Percentiles rank a stretch among this genome's conserved stretches.
These are phyloP conservation scores for Clarias macrocephalus DNA, from an alignment of 2,113 vertebrate species.

Conservation along the genomic window DNA sequence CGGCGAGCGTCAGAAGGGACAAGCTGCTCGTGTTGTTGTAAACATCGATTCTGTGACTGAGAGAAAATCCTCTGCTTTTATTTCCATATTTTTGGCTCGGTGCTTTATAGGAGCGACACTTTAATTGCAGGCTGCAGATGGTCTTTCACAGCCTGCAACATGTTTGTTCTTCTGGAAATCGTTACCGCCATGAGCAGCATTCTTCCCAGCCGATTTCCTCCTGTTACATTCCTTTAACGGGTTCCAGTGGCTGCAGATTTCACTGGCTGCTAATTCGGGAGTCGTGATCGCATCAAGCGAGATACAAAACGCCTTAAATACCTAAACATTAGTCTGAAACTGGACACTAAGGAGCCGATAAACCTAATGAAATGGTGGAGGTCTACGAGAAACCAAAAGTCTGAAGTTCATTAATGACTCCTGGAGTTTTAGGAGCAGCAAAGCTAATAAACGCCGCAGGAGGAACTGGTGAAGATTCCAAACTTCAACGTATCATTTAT, in stretches of 20 bases:
- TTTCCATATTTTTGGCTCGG: slow-evolving; percentile 22
- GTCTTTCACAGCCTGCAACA: slow-evolving; percentile 17
- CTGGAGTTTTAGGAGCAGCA: slow-evolving; percentile 14
- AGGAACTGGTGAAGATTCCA: not conserved
- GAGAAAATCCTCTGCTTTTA: not conserved
- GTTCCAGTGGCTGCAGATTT: slow-evolving; percentile 12
- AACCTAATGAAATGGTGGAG: slow-evolving; percentile 8
- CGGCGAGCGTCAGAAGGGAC: not conserved
- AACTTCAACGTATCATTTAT: not conserved
- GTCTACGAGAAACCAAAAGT: not conserved
- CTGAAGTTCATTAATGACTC: slow-evolving; percentile 8
- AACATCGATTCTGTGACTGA: not conserved
- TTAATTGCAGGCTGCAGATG: slow-evolving; percentile 32
- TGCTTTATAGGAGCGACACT: slow-evolving; percentile 20
- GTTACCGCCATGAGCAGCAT: slow-evolving; percentile 8
- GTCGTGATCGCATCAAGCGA: not conserved
- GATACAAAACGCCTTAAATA: not conserved
- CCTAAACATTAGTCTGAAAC: not conserved
- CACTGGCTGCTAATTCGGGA: slow-evolving; percentile 2
- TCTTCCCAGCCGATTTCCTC: slow-evolving; percentile 24
- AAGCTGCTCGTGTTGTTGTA: slow-evolving; percentile 6
- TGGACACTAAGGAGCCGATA: not conserved
- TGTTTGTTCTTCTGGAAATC: slow-evolving; percentile 22
- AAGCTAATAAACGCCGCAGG: not conserved
- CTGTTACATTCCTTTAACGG: slow-evolving; percentile 11